phyloP scores from a whole-genome alignment of 2,797 vertebrate species.

The Typhlichthys eigenmanni region DNA sequence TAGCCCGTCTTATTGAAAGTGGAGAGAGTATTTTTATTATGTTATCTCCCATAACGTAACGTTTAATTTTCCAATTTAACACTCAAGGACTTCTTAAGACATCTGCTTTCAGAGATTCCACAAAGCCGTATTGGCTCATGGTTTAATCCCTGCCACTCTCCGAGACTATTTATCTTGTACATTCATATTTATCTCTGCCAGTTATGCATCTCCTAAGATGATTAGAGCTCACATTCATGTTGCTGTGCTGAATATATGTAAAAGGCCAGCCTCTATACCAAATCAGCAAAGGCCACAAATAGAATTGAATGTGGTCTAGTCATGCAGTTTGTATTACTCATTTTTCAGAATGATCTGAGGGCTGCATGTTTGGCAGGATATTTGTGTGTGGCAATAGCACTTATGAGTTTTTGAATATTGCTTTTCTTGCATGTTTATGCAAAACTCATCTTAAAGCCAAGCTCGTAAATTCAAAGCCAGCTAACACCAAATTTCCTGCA shows the following conservation, averaged over 20 bases:
- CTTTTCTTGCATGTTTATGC: constrained; percentile 50
- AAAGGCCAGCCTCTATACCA: constrained; percentile 2
- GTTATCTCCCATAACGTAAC: no score
- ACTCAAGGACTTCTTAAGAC: no score
- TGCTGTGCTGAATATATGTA: no score
- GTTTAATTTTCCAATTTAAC: no score
- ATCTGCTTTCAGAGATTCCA: constrained; percentile 1
- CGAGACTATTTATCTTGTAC: neutral
- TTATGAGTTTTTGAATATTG: constrained; percentile 47
- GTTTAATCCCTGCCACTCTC: constrained; percentile 17
- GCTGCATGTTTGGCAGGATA: constrained; percentile 40
- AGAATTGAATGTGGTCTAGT: constrained; percentile 46
- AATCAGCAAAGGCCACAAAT: constrained; percentile 14
- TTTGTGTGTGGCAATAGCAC: constrained; percentile 46
- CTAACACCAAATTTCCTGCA: neutral
- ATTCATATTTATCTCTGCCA: neutral
- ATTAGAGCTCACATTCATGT: neutral
- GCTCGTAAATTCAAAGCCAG: neutral
- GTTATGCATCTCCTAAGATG: no score
- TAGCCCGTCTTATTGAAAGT: neutral
- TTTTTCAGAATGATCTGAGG: constrained; percentile 54
- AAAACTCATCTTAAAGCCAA: constrained; percentile 30
- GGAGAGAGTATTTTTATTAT: neutral
- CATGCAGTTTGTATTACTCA: constrained; percentile 53
- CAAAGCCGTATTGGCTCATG: constrained; percentile 3